Evolutionary conservation across 1,140 invertebrate species (phyloP).

Genomic region (Drosophila baimaii): DNA sequence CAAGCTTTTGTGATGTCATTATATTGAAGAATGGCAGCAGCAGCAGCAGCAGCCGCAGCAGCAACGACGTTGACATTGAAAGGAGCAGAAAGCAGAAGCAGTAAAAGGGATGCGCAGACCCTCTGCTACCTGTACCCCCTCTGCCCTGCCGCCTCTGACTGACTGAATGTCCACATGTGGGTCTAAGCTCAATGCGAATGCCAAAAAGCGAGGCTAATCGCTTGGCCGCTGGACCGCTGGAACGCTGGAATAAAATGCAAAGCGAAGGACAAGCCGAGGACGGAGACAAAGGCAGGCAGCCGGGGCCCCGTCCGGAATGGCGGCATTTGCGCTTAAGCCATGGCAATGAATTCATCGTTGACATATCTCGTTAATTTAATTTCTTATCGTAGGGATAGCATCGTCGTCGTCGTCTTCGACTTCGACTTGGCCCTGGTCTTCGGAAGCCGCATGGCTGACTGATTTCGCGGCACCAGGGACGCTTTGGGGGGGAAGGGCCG

Average conservation of each 20-base stretch:
- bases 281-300: constrained; percentile 23
- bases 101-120: constrained; percentile 41
- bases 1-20: constrained; percentile 81
- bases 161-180: constrained; percentile 63
- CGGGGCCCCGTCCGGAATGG: constrained; percentile 70
- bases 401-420: constrained; percentile 56
- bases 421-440: constrained; percentile 38
- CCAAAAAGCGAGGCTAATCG: constrained; percentile 80
- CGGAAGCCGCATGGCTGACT: constrained; percentile 77
- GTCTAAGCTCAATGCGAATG: constrained; percentile 65
- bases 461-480: constrained; percentile 45
- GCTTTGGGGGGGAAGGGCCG: constrained; percentile 7
- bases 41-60: constrained; percentile 39
- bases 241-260: constrained; percentile 70
- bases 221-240: constrained; percentile 23
- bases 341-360: constrained; percentile 84
- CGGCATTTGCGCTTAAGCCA: constrained; percentile 84
- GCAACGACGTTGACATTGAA: constrained; percentile 74
- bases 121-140: constrained; percentile 43
- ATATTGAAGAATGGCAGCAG: constrained; percentile 79
- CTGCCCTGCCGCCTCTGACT: constrained; percentile 43
- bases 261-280: constrained; percentile 33
- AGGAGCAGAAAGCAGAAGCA: constrained; percentile 46
- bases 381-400: constrained; percentile 84
- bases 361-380: constrained; percentile 84